phyloP scores from a whole-genome alignment of 30 jellyfish, hydroid and myxozoan genomes.

The Aurelia aurita complex sp. Pacific region DNA sequence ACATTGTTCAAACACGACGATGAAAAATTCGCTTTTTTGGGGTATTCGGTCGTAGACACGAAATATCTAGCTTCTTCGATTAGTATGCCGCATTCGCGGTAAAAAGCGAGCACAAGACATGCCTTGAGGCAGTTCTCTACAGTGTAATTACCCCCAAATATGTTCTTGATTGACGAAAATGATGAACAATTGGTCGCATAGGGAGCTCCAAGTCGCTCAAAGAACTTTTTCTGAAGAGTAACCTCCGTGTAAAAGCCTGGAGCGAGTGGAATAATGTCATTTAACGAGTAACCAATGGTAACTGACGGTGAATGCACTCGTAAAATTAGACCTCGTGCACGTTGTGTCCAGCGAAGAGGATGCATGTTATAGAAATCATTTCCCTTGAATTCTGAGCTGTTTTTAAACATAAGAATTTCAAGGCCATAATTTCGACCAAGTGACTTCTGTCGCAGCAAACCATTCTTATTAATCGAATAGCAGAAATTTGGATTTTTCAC shows the following conservation, averaged over 20 bases:
- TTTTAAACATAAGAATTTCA: constrained; percentile 12
- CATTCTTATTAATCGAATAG: constrained; percentile 16
- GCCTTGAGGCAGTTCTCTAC: not conserved
- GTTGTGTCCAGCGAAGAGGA: not conserved
- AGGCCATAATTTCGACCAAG: not conserved
- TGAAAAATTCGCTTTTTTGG: not conserved
- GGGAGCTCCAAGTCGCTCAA: constrained; percentile 9
- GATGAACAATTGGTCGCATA: constrained; percentile 13
- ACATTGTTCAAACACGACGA: too few species aligned
- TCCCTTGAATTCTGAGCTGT: not conserved
- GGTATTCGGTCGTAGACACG: constrained; percentile 3
- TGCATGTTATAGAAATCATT: not conserved
- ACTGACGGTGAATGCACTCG: constrained; percentile 5
- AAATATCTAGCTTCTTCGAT: not conserved
- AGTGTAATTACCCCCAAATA: not conserved
- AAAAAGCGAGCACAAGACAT: not conserved
- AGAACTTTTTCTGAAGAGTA: not conserved
- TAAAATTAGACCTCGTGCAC: not conserved
- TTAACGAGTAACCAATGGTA: not conserved
- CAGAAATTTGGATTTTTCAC: not conserved
- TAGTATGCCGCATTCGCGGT: constrained; percentile 2
- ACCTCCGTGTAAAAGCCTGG: constrained; percentile 23
- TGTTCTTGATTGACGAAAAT: not conserved
- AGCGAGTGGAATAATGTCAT: not conserved
- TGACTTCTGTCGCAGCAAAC: not conserved